Evolutionary conservation across 2,888 invertebrate genomes (phyloP).

Genomic region (Tinea trinotella): DNA sequence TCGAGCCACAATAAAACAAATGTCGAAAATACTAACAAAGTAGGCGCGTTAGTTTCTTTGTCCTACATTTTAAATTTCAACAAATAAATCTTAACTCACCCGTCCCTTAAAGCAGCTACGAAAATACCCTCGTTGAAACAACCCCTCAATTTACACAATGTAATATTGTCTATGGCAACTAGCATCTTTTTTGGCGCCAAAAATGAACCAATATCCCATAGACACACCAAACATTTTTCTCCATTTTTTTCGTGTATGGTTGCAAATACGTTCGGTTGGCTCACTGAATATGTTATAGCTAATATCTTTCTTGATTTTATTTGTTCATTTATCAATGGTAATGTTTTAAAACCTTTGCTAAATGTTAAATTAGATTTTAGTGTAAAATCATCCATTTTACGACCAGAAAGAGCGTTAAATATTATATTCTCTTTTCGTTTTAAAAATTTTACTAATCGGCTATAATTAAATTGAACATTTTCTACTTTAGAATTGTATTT

Average conservation of each 20-base stretch:
- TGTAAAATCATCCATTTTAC: conserved; percentile 34
- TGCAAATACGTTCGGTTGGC: conserved; percentile 42
- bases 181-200: conserved; percentile 46
- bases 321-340: conserved; percentile 33
- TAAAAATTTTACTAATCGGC: conserved; percentile 43
- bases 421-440: conserved; percentile 46
- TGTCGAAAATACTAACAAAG: too few relatives aligned
- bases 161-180: conserved; percentile 45
- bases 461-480: conserved; percentile 35
- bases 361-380: conserved; percentile 43
- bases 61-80: too few relatives aligned
- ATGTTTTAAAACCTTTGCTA: conserved; percentile 43
- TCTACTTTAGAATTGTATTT: conserved; percentile 45
- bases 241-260: conserved; percentile 40
- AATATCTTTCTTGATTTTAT: conserved; percentile 37
- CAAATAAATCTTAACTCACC: conserved; percentile 42
- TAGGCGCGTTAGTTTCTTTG: too few relatives aligned
- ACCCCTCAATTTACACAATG: conserved; percentile 42
- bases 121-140: conserved; percentile 50
- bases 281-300: conserved; percentile 41
- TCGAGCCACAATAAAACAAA: too few relatives aligned
- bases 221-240: conserved; percentile 40
- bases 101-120: conserved; percentile 51
- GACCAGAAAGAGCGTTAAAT: conserved; percentile 38
- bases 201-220: conserved; percentile 54